Evolutionary conservation across 1,140 invertebrate genomes (phyloP).

Genomic region (Neodiprion virginianus): DNA sequence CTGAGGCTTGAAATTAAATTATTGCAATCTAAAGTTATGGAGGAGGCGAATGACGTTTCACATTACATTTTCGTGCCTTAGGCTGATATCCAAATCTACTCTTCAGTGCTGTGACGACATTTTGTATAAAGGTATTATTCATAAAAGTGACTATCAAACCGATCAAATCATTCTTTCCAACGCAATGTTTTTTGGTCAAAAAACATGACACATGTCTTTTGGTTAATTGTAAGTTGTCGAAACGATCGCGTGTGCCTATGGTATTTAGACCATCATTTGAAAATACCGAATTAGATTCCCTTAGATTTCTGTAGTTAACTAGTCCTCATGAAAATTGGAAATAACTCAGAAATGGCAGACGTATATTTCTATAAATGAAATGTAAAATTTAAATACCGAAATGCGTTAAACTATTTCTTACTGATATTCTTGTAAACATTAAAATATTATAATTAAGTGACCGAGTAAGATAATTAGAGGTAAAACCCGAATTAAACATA

Average conservation of each 20-base stretch:
- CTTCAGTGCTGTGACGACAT: too few species aligned
- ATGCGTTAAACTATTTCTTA: too few species aligned
- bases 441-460: too few species aligned
- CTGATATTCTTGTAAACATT: too few species aligned
- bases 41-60: slow-evolving; percentile 53
- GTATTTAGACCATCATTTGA: neutral
- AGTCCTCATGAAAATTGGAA: too few species aligned
- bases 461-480: too few species aligned
- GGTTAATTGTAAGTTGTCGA: neutral
- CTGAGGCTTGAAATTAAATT: slow-evolving; percentile 54
- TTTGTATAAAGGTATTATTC: neutral
- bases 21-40: slow-evolving; percentile 51
- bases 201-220: neutral
- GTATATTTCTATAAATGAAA: too few species aligned
- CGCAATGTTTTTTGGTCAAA: neutral
- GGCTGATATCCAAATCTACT: slow-evolving; percentile 14
- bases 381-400: too few species aligned
- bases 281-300: too few species aligned
- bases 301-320: too few species aligned
- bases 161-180: neutral
- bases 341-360: too few species aligned
- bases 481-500: too few species aligned
- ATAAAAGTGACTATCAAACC: neutral
- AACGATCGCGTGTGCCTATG: neutral
- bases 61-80: slow-evolving; percentile 56